A percentile compares a stretch with the other conserved stretches of the same genome.
These are phyloP conservation scores for Gavia stellata DNA, from an alignment of 2,113 vertebrate species.

Conservation along the genomic window DNA sequence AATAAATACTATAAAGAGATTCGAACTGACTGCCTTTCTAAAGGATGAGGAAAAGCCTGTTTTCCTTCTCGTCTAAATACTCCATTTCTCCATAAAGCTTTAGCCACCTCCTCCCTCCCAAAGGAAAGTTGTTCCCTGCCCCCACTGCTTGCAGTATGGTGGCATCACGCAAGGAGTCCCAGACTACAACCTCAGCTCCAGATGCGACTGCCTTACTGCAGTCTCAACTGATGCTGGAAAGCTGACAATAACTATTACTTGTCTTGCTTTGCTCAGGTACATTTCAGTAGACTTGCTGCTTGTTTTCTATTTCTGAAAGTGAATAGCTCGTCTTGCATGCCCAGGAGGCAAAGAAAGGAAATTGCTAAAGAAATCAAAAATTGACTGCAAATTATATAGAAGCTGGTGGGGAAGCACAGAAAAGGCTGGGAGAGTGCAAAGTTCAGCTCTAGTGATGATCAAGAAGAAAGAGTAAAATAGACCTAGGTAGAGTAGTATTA, in stretches of 20 bases:
- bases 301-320: neutral
- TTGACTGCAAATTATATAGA: neutral
- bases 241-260: neutral
- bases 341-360: neutral
- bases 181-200: neutral
- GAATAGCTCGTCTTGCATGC: neutral
- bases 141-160: neutral
- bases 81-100: neutral
- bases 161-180: rapidly evolving
- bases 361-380: conserved; percentile 2
- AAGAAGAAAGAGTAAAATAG: neutral
- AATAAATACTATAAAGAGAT: neutral
- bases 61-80: neutral
- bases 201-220: neutral
- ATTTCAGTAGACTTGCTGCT: neutral
- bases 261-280: neutral
- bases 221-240: neutral
- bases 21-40: neutral
- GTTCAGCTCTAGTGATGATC: neutral
- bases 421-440: neutral
- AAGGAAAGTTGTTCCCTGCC: neutral
- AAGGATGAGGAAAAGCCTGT: neutral
- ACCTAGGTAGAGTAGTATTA: neutral
- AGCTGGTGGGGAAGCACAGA: neutral
- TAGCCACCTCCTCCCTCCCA: neutral